Evolutionary conservation across 2,797 vertebrate species (phyloP).

Genomic region (Etheostoma nigrum): DNA sequence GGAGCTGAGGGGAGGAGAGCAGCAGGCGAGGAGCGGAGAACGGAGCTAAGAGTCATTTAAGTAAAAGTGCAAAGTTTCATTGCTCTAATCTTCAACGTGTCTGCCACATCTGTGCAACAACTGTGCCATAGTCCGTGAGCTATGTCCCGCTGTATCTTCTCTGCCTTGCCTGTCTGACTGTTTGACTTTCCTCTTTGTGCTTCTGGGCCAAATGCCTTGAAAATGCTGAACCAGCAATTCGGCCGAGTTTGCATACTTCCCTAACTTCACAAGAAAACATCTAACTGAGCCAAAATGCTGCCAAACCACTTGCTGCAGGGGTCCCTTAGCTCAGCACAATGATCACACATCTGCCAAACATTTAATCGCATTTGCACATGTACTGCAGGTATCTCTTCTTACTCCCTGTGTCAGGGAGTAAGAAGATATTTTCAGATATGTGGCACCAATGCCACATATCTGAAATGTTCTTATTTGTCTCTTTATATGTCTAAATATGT

Average conservation of each 20-base stretch:
- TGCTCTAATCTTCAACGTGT: constrained; percentile 38
- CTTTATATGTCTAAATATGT: not conserved
- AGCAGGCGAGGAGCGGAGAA: constrained; percentile 27
- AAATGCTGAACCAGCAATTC: constrained; percentile 62
- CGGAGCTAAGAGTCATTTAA: constrained; percentile 52
- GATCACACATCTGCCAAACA: constrained; percentile 44
- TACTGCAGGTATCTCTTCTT: constrained; percentile 4
- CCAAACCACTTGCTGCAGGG: constrained; percentile 53
- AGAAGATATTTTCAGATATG: too few relatives aligned
- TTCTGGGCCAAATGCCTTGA: constrained; percentile 41
- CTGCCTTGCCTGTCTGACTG: constrained; percentile 21
- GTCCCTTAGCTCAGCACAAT: constrained; percentile 60
- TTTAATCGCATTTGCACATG: constrained; percentile 22
- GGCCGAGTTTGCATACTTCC: constrained; percentile 41
- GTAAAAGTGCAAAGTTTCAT: constrained; percentile 56
- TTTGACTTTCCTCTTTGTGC: constrained; percentile 42
- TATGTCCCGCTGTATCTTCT: constrained; percentile 42
- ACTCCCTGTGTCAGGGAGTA: not conserved
- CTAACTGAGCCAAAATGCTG: constrained; percentile 55
- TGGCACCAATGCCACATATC: not conserved
- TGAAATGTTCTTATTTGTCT: constrained; percentile 23
- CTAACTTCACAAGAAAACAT: constrained; percentile 64
- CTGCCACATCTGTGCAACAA: constrained; percentile 44
- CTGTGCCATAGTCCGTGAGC: constrained; percentile 33
- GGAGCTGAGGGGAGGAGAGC: constrained; percentile 51